Base-by-base conservation (phyloP, 2,888 invertebrate genomes). In the Pollenia amentaria region DNA sequence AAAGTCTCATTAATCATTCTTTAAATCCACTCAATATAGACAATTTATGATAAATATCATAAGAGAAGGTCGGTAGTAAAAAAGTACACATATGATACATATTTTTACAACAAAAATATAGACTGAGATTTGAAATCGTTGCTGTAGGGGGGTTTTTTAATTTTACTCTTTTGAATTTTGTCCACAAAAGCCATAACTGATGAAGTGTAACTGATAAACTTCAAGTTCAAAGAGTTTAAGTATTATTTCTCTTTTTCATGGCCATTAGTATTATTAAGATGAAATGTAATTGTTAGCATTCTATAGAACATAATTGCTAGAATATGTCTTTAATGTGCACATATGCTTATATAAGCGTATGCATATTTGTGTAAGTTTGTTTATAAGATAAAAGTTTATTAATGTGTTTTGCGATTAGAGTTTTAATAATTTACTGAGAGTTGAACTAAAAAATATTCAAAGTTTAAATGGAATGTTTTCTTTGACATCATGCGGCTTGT, bases 1-100 rank as follows among this genome's bases (percentile, higher is more conserved):
- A 53, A 82, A 70, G 40, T 18, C 46, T 70, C 62, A 76, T 83
- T 76, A 83, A 83, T 83, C 82, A 76, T 83, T 16, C 64, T 55
- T 70, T 7, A 76, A 70, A 76, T 64, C 18, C 48, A 21, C 55
- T 70, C 77, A 16, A 48, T 55, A 42, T 38, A 18, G 51, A 76
- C 60, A 76, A 67, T 75, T 82, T 67, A 75, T 62, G 62, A 69
- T 53, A 69, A 53, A 82, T 76, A 62, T 70, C 44, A 64, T 21
- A 12, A 69, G 64, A 70, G 16, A 53, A 77, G 62, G 46, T 70
- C 40, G 40, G 0, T 38, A 44, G 8, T 14, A 16, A 48, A 46
- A 11, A 44, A 42, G 29, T 3, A 38, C n/a, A 0, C 9, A 18
- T 48, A 9, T 18, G n/a, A n/a, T 16, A 16, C 16, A 46, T 6